These are phyloP conservation scores for Agrilus cyanescens DNA, from an alignment of 2,888 invertebrate species.

Conservation along the genomic window DNA sequence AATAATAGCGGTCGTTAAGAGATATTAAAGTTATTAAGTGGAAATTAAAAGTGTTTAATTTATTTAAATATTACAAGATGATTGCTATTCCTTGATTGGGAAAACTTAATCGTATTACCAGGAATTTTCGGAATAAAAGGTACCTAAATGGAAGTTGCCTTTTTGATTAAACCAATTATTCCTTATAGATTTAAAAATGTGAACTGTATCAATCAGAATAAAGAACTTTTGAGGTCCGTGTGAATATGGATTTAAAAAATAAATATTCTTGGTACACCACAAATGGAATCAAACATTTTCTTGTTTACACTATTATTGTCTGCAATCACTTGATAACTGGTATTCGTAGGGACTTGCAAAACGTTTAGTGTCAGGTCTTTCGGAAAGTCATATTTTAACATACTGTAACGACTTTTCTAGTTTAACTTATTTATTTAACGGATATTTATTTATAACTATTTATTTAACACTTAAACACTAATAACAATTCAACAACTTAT, in stretches of 20 bases:
- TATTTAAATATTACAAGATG: too few species aligned
- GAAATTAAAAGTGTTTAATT: too few species aligned
- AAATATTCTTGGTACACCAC: background rate
- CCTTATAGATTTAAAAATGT: background rate
- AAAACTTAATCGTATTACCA: too few species aligned
- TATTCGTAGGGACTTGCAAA: background rate
- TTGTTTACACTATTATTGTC: conserved; percentile 1
- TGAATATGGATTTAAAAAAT: background rate
- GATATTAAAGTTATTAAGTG: background rate
- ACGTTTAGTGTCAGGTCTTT: background rate
- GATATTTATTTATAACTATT: too few species aligned
- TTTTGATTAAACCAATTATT: conserved; percentile 3
- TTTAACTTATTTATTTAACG: too few species aligned
- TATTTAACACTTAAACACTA: too few species aligned
- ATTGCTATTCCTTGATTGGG: too few species aligned
- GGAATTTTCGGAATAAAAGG: too few species aligned
- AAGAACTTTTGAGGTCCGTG: background rate
- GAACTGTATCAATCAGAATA: background rate
- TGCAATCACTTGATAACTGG: background rate
- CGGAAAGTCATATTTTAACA: background rate
- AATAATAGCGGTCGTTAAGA: background rate
- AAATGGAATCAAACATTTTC: background rate
- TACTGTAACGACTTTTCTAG: too few species aligned
- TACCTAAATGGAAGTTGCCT: background rate
- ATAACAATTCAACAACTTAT: too few species aligned